A percentile compares a stretch with the other conserved stretches of the same genome.
Conservation (phyloP, 2,888 invertebrate genomes). For the Scaptomyza tumidula region DNA sequence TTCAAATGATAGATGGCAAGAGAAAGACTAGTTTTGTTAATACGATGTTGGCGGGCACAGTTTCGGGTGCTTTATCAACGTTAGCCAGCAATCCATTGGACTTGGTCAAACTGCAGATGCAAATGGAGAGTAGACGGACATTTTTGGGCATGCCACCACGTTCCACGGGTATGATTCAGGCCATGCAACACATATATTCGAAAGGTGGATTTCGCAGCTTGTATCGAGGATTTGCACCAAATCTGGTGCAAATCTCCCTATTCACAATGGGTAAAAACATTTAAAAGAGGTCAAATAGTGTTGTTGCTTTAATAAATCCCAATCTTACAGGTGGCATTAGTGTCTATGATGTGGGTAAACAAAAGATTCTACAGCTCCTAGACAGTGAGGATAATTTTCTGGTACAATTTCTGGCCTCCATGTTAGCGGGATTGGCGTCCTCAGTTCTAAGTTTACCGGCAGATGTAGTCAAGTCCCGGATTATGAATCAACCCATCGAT, state of each 20-base stretch:
- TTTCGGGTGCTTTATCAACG: not conserved
- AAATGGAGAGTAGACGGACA: not conserved
- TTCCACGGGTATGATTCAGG: not conserved
- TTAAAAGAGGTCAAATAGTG: not conserved
- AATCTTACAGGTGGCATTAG: not conserved
- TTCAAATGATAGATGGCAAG: not conserved
- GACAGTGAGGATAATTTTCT: not conserved
- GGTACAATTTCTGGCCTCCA: not conserved
- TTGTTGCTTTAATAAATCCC: not conserved
- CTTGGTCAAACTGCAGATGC: conserved; percentile 3
- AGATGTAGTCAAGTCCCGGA: conserved; percentile 9
- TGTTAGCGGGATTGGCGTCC: not conserved
- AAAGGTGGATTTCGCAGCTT: not conserved
- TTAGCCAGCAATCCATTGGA: conserved; percentile 5
- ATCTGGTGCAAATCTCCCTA: not conserved
- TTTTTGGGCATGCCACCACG: conserved; percentile 1
- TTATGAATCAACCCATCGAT: conserved; percentile 5
- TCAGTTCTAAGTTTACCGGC: not conserved
- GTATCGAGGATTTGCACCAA: not conserved
- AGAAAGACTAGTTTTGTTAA: not conserved
- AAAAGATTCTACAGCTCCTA: not conserved
- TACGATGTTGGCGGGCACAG: not conserved
- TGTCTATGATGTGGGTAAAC: conserved; percentile 5
- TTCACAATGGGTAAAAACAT: not conserved
- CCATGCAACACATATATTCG: not conserved